Evolutionary conservation across 2,797 vertebrate genomes (phyloP).

Genomic region (Coregonus ussuriensis): DNA sequence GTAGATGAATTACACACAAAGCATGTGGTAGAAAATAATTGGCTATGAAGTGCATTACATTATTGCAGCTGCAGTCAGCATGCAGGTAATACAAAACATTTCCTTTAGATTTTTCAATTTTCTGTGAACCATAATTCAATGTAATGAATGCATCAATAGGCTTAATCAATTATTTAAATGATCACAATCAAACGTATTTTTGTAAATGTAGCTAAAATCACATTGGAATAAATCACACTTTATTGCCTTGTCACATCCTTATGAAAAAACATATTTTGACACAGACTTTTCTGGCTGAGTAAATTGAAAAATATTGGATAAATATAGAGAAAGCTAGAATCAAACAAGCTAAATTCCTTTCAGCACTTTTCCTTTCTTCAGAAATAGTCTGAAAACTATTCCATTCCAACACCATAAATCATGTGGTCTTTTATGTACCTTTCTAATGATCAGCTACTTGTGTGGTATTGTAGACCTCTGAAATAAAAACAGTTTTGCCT

Average conservation of each 20-base stretch:
- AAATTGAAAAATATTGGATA: background rate
- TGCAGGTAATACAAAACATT: constrained; percentile 41
- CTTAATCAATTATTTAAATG: background rate
- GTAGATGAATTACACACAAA: constrained; percentile 57
- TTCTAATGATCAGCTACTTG: background rate
- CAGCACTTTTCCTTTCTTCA: background rate
- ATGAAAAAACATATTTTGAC: background rate
- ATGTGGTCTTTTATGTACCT: background rate
- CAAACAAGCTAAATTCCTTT: constrained; percentile 32
- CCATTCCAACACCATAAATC: constrained; percentile 3
- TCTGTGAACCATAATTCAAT: constrained; percentile 52
- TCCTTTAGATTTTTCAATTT: constrained; percentile 53
- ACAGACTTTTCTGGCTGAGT: too few relatives aligned
- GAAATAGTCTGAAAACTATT: constrained; percentile 12
- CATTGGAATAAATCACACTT: background rate
- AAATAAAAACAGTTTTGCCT: background rate
- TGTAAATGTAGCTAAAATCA: background rate
- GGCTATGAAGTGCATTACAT: constrained; percentile 16
- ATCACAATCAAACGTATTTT: background rate
- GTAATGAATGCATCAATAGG: constrained; percentile 31
- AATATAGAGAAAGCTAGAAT: constrained; percentile 53
- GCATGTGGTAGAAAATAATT: constrained; percentile 30
- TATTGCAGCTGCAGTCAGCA: constrained; percentile 30
- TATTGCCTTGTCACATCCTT: background rate
- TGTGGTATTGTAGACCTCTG: constrained; percentile 3